Evolutionary conservation across 2,797 vertebrate genomes (phyloP).

Genomic region (Eospalax fontanierii): DNA sequence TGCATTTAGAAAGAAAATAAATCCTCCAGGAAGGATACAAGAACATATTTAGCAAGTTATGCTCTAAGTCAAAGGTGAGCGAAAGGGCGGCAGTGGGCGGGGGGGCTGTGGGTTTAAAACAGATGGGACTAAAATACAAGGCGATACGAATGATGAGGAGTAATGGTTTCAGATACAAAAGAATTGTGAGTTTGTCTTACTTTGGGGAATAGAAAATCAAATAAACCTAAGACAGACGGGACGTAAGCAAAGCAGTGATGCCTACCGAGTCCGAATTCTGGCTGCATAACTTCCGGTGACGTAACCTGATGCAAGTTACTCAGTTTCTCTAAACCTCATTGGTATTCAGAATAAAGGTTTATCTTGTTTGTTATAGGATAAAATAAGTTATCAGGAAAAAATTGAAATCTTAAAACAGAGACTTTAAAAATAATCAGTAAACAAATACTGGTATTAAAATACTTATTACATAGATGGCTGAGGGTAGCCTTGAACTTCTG

Average conservation of each 20-base stretch:
- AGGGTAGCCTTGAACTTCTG: neutral
- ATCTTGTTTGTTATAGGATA: neutral
- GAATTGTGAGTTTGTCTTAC: neutral
- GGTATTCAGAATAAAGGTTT: neutral
- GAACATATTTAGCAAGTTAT: too few relatives aligned
- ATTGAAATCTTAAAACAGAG: neutral
- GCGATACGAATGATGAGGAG: too few relatives aligned
- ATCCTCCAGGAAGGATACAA: neutral
- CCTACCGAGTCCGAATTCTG: too few relatives aligned
- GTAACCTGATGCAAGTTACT: neutral
- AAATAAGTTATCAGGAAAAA: neutral
- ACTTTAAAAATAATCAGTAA: neutral
- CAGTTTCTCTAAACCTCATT: neutral
- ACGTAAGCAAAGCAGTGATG: neutral
- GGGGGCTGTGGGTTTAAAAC: neutral
- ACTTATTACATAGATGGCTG: neutral
- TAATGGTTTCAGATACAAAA: neutral
- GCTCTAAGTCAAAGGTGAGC: neutral
- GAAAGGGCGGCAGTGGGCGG: neutral
- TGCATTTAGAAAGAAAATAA: neutral
- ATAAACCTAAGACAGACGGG: neutral
- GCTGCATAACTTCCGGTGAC: neutral
- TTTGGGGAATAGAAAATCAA: neutral
- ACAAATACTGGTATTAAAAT: neutral
- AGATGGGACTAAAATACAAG: neutral